phyloP scores from a whole-genome alignment of 2,797 vertebrate genomes.

The Cheirogaleus major region DNA sequence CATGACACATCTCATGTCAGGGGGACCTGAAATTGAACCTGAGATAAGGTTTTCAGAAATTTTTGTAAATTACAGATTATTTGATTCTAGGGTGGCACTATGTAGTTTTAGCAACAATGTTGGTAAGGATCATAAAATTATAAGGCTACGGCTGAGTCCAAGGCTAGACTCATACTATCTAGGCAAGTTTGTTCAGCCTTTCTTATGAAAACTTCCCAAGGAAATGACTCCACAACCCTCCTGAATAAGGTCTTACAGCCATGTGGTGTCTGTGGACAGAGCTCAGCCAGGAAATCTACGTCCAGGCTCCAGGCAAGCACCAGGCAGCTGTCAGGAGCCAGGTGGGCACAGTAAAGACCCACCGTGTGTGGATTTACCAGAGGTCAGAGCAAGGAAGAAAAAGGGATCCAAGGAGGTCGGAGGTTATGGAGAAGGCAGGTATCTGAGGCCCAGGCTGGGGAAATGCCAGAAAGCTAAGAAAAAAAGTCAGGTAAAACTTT shows the following conservation, averaged over 20 bases:
- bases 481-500: not conserved
- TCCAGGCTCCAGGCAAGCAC: not conserved
- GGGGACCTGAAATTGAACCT: not conserved
- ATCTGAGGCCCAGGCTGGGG: not conserved
- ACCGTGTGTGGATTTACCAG: not conserved
- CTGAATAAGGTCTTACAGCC: constrained; percentile 11
- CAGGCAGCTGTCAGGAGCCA: not conserved
- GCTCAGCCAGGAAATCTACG: constrained; percentile 7
- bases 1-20: not conserved
- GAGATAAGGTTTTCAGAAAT: not conserved
- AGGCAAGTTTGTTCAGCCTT: constrained; percentile 68
- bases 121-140: not conserved
- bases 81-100: not conserved
- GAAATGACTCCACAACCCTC: constrained; percentile 69
- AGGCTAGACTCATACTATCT: constrained; percentile 30
- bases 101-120: not conserved
- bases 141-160: not conserved
- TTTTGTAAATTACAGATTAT: not conserved
- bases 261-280: not conserved
- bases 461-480: not conserved
- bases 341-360: not conserved
- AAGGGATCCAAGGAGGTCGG: not conserved
- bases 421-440: not conserved
- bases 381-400: not conserved
- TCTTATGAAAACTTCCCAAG: constrained; percentile 77